Conservation (phyloP, 1,140 invertebrate species). For the Pygmarrhopalites habei region DNA sequence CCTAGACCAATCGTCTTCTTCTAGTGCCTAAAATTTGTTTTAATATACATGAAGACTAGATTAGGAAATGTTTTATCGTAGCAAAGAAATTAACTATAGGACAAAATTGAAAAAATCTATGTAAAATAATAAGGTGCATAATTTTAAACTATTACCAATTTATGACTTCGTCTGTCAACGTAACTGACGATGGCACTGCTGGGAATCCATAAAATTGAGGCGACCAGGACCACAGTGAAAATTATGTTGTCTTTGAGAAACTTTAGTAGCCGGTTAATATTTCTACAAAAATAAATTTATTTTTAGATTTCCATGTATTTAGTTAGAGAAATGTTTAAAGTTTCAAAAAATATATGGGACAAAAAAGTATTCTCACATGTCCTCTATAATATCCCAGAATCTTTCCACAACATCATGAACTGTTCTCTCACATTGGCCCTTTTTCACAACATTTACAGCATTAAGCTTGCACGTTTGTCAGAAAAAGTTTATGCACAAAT, state of each 20-base stretch:
- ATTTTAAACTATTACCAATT: conserved; percentile 23
- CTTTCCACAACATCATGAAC: conserved; percentile 90
- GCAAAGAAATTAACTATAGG: too few species aligned
- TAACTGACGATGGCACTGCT: conserved; percentile 72
- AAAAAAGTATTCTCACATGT: too few species aligned
- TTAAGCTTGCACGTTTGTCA: too few species aligned
- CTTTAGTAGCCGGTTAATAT: conserved; percentile 81
- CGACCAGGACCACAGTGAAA: conserved; percentile 78
- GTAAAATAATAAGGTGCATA: neutral
- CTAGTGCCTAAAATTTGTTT: conserved; percentile 42
- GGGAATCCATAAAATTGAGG: conserved; percentile 86
- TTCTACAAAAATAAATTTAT: too few species aligned
- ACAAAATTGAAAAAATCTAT: too few species aligned
- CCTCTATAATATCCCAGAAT: conserved; percentile 94
- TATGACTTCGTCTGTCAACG: conserved; percentile 59
- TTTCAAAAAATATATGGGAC: too few species aligned
- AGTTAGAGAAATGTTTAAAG: too few species aligned
- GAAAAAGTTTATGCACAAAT: too few species aligned
- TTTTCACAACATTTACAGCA: too few species aligned
- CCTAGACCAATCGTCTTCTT: conserved; percentile 52
- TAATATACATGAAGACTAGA: neutral
- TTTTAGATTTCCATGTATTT: too few species aligned
- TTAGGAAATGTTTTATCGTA: too few species aligned
- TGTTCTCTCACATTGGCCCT: conserved; percentile 89
- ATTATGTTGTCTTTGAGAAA: conserved; percentile 83